A percentile compares a stretch with the other conserved stretches of the same genome.
These are phyloP conservation scores for Mythimna impura DNA, from an alignment of 2,888 invertebrate species.

Conservation along the genomic window DNA sequence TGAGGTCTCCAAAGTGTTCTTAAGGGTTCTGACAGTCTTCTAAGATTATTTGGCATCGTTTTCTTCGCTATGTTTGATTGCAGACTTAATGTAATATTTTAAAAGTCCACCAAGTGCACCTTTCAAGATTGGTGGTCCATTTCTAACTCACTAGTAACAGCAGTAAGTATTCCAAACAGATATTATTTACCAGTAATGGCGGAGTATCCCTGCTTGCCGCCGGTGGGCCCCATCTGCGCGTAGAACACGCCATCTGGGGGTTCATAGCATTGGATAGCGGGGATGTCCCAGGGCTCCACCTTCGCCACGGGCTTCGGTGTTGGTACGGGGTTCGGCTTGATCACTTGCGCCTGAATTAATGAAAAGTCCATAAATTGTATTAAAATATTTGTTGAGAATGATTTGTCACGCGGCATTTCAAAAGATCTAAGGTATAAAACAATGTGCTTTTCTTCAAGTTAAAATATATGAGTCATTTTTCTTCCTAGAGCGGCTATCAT, in stretches of 20 bases:
- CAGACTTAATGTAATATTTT: too few species aligned
- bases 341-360: conserved; percentile 46
- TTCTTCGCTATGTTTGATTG: too few species aligned
- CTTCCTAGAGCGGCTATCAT: not conserved
- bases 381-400: not conserved
- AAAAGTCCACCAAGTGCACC: too few species aligned
- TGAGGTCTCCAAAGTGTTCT: too few species aligned
- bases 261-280: conserved; percentile 96
- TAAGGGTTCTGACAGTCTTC: too few species aligned
- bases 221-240: conserved; percentile 98
- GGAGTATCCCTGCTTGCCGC: conserved; percentile 96
- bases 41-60: too few species aligned
- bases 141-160: too few species aligned
- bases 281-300: conserved; percentile 95
- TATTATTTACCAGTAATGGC: conserved; percentile 94
- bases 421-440: not conserved
- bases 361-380: not conserved
- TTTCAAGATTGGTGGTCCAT: too few species aligned
- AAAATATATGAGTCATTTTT: not conserved
- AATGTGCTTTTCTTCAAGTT: too few species aligned
- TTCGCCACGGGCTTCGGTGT: conserved; percentile 92
- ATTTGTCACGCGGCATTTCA: not conserved
- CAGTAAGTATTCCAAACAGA: too few species aligned
- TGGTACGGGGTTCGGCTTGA: conserved; percentile 83
- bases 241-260: conserved; percentile 97